These are phyloP conservation scores for Trachemys scripta DNA, from an alignment of 2,113 vertebrate species.

Conservation along the genomic window DNA sequence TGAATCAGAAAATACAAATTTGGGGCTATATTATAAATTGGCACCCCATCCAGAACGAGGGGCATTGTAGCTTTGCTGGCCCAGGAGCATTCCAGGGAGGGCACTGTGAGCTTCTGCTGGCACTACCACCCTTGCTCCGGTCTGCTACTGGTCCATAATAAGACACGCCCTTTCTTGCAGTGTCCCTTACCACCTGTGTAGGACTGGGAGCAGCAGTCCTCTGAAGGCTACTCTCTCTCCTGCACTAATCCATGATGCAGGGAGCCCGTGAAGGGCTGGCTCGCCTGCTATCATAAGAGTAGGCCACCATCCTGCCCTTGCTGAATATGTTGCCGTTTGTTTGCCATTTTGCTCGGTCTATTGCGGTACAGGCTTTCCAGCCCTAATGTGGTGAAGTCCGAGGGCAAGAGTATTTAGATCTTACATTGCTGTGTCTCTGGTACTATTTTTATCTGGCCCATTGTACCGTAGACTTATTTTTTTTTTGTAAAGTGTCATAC, in stretches of 20 bases:
- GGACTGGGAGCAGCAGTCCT: neutral
- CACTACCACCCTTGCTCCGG: rapidly evolving
- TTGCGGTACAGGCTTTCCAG: neutral
- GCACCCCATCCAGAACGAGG: neutral
- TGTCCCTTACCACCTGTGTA: neutral
- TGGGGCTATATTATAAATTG: neutral
- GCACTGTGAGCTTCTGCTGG: neutral
- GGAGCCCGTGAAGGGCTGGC: neutral
- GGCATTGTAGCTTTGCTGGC: neutral
- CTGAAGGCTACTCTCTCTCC: neutral
- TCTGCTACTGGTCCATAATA: neutral
- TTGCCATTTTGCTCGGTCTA: neutral
- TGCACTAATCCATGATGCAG: neutral
- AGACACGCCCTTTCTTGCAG: rapidly evolving
- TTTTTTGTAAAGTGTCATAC: neutral
- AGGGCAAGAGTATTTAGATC: neutral
- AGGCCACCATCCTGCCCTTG: no score
- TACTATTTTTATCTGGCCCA: neutral
- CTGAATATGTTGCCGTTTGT: neutral
- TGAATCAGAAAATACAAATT: neutral
- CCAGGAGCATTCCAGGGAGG: neutral
- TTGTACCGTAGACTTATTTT: neutral
- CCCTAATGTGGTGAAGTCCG: rapidly evolving
- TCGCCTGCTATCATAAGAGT: rapidly evolving
- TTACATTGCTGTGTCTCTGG: rapidly evolving